Evolutionary conservation across 2,888 invertebrate genomes (phyloP).

Genomic region (Carcina quercana): DNA sequence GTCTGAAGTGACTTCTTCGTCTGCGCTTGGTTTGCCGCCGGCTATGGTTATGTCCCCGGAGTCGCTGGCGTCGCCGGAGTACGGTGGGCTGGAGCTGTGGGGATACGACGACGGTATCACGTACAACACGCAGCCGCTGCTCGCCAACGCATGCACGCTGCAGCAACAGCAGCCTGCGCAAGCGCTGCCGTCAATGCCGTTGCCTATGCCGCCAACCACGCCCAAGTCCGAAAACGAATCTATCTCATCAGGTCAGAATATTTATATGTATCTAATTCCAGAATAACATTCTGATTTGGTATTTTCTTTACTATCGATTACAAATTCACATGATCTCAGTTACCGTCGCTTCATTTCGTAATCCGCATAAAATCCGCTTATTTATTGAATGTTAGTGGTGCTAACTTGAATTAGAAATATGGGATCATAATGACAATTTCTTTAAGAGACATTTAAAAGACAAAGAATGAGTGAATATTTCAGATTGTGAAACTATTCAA

Average conservation of each 20-base stretch:
- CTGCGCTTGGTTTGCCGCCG: slow-evolving; percentile 80
- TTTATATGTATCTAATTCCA: too few species aligned
- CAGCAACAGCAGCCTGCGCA: slow-evolving; percentile 71
- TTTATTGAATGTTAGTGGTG: too few species aligned
- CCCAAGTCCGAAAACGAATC: slow-evolving; percentile 72
- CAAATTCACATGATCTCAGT: too few species aligned
- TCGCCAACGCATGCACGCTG: slow-evolving; percentile 63
- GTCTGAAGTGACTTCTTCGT: slow-evolving; percentile 85
- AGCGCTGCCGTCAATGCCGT: slow-evolving; percentile 67
- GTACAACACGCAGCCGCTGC: slow-evolving; percentile 59
- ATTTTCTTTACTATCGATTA: too few species aligned
- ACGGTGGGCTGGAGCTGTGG: slow-evolving; percentile 88
- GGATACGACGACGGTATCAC: slow-evolving; percentile 77
- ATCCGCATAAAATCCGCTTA: too few species aligned
- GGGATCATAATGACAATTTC: too few species aligned
- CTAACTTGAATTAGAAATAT: too few species aligned
- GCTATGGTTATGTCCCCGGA: slow-evolving; percentile 86
- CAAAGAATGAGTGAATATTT: too few species aligned
- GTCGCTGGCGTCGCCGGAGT: slow-evolving; percentile 83
- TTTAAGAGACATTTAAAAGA: too few species aligned
- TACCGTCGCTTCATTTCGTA: too few species aligned
- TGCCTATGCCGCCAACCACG: slow-evolving; percentile 67
- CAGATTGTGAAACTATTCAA: too few species aligned
- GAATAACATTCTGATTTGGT: too few species aligned
- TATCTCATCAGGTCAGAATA: slow-evolving; percentile 66